Percentiles rank a stretch among this genome's conserved stretches.
Evolutionary conservation across 2,113 vertebrate genomes (phyloP).

Genomic region (Chunga burmeisteri): DNA sequence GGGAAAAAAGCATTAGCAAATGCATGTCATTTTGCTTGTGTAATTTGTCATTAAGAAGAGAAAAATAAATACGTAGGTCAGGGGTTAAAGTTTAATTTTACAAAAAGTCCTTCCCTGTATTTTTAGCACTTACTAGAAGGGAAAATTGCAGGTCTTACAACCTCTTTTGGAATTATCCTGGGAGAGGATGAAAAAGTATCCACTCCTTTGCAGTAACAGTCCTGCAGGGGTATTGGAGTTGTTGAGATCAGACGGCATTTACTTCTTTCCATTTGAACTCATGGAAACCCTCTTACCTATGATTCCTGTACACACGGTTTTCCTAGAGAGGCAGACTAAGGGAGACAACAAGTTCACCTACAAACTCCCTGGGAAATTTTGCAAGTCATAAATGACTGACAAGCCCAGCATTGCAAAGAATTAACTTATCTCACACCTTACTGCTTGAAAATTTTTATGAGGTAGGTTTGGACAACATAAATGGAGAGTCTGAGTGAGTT

Average conservation of each 20-base stretch:
- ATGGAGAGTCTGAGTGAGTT: not conserved
- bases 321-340: not conserved
- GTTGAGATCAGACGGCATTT: not conserved
- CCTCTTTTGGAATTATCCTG: not conserved
- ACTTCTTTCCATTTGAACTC: not conserved
- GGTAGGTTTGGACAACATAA: not conserved
- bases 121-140: not conserved
- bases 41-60: slow-evolving; percentile 15
- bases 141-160: not conserved
- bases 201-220: not conserved
- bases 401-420: not conserved
- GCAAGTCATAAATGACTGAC: not conserved
- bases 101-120: not conserved
- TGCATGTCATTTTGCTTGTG: not conserved
- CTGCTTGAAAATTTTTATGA: not conserved
- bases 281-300: not conserved
- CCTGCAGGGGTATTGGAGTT: not conserved
- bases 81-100: not conserved
- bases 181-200: not conserved
- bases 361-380: not conserved
- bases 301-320: not conserved
- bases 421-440: not conserved
- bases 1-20: not conserved
- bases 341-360: not conserved
- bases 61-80: not conserved